These are phyloP conservation scores for Nycticebus coucang DNA, from an alignment of 2,113 vertebrate species.

Conservation along the genomic window DNA sequence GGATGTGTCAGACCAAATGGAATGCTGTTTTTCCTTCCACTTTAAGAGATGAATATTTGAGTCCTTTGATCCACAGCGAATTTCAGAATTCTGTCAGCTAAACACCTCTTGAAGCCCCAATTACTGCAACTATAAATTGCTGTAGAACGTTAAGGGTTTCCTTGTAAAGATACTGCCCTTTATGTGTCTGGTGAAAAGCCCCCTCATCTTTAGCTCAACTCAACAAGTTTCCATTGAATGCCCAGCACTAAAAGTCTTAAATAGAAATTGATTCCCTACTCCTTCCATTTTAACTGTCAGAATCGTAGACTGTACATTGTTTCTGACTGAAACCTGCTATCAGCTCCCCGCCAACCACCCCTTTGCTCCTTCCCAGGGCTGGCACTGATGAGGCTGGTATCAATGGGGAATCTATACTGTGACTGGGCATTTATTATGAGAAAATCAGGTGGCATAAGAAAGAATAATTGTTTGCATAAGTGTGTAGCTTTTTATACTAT, in stretches of 20 bases:
- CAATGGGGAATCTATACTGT: slow-evolving; percentile 35
- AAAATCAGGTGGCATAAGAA: slow-evolving; percentile 49
- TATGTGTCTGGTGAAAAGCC: background rate
- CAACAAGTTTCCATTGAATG: slow-evolving; percentile 26
- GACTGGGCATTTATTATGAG: slow-evolving; percentile 48
- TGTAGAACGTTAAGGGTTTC: background rate
- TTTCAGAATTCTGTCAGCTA: slow-evolving; percentile 6
- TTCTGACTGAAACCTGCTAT: slow-evolving; percentile 50
- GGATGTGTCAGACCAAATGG: background rate
- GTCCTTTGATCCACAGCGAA: background rate
- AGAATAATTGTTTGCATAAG: slow-evolving; percentile 57
- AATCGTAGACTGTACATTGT: slow-evolving; percentile 50
- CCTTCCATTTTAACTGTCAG: slow-evolving; percentile 53
- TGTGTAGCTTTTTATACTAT: slow-evolving; percentile 50
- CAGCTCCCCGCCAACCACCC: background rate
- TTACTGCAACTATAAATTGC: background rate
- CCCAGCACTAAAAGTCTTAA: slow-evolving; percentile 9
- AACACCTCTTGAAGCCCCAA: background rate
- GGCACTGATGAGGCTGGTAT: background rate
- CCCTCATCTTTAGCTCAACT: slow-evolving; percentile 56
- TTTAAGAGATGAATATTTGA: background rate
- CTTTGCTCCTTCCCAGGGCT: background rate
- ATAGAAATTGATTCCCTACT: slow-evolving; percentile 16
- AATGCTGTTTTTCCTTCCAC: background rate
- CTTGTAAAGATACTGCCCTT: slow-evolving; percentile 19